Evolutionary conservation across 2,113 vertebrate species (phyloP).

Genomic region (Bucco capensis): DNA sequence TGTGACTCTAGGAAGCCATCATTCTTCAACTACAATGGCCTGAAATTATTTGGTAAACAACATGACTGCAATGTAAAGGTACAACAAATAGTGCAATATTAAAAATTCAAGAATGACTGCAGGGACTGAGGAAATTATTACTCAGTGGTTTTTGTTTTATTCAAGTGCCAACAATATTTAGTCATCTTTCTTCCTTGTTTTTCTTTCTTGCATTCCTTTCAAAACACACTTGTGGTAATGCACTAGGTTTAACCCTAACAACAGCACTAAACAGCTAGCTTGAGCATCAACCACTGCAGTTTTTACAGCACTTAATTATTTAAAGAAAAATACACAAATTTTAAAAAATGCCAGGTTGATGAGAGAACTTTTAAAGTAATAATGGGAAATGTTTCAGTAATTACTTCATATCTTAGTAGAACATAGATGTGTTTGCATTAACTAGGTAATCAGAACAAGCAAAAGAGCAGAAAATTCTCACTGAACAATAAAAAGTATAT

Average conservation of each 20-base stretch:
- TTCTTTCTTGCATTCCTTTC: background rate
- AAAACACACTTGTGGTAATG: background rate
- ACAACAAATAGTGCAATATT: slow-evolving; percentile 57
- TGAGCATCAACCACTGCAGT: background rate
- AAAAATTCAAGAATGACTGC: slow-evolving; percentile 55
- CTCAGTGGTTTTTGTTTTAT: slow-evolving; percentile 5
- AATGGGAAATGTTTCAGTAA: background rate
- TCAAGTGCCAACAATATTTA: slow-evolving; percentile 43
- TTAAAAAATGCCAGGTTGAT: background rate
- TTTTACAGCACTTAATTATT: background rate
- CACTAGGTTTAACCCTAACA: background rate
- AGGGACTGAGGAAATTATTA: slow-evolving; percentile 35
- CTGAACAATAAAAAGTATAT: background rate
- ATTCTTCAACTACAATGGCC: slow-evolving; percentile 26
- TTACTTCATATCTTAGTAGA: background rate
- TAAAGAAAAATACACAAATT: background rate
- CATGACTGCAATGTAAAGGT: slow-evolving; percentile 13
- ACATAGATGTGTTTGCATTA: background rate
- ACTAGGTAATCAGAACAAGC: background rate
- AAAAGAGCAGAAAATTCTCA: background rate
- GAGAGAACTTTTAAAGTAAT: background rate
- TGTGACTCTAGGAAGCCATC: slow-evolving; percentile 45
- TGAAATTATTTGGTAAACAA: slow-evolving; percentile 61
- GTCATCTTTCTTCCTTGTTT: slow-evolving; percentile 27
- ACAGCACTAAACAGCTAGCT: background rate